Base-by-base conservation (phyloP, 2,113 vertebrate genomes). In the Hymenochirus boettgeri region DNA sequence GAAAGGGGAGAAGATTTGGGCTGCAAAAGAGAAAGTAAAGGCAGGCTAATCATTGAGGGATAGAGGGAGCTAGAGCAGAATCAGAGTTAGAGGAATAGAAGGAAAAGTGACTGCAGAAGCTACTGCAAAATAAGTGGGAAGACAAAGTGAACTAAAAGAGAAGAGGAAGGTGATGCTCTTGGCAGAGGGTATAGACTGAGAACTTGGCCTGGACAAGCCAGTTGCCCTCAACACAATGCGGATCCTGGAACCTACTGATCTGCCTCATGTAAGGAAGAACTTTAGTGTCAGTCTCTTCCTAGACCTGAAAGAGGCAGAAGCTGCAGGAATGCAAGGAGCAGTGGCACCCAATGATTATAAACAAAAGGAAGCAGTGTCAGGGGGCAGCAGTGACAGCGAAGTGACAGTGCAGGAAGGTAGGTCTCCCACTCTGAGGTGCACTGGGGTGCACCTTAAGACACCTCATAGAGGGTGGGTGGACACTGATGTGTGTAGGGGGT, bases 241-340 rank as follows among this genome's bases (percentile, higher is more conserved):
- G 10, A 77, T 77, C 26, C 69, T 80, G 72, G 85, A 84, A 66
- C 77, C 80, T 1, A 74, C 82, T 24, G 86, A 87, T 69, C 83
- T 83, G 51, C 79, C 78, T 35, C 87, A 85, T 62, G 81, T 79
- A 73, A 81, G 85, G 76, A 90, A 86, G 73, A 90, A 88, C 80
- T 90, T 90, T 80, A 81, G 82, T 71, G 89, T 90, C 42, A 90
- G 85, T 74, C 88, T 86, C 74, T 86, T 90, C 72, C 73, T 90
- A 72, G 87, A 90, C 75, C 82, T 90, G 76, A 85, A 88, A 75
- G 87, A 88, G 73, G 85, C 80, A 23, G 86, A 84, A 53, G 65
- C 57, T 6, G 66, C 66, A 26, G 69, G 61, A 45, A 65, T 84
- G 76, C 80, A 80, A 71, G 83, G 79, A 57, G 70, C 65, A 29